Conservation (phyloP, 2,113 vertebrate species). For the Nansenia antarctica region DNA sequence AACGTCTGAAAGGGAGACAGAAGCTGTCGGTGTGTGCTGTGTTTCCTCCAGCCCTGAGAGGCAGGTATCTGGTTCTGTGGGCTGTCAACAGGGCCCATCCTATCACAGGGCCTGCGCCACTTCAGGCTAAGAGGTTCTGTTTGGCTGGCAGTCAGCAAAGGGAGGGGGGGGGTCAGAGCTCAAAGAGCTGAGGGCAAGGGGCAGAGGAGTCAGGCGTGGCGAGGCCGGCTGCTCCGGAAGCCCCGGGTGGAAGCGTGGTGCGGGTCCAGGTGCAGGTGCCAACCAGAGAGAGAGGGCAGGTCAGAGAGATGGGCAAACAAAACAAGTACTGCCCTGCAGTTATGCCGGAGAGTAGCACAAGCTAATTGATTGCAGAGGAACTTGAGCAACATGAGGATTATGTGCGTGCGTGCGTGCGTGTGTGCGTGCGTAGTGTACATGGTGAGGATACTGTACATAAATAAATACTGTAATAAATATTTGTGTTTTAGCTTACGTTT, state of each 20-base stretch:
- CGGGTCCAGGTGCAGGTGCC: conserved; percentile 34
- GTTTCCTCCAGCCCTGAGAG: not conserved
- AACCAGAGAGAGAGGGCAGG: conserved; percentile 22
- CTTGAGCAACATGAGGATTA: not conserved
- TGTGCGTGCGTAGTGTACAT: not conserved
- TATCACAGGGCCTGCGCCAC: not conserved
- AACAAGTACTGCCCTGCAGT: conserved; percentile 34
- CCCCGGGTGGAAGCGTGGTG: conserved; percentile 6
- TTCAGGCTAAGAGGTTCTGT: not conserved
- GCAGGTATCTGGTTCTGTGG: not conserved
- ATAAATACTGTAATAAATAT: too few species aligned
- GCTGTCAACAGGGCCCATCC: not conserved
- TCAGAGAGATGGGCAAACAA: conserved; percentile 18
- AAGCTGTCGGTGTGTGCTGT: not conserved
- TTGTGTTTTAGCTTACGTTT: too few species aligned
- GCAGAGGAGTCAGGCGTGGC: not conserved
- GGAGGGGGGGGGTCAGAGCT: too few species aligned
- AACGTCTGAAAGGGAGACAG: not conserved
- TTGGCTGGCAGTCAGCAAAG: not conserved
- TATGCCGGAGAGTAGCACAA: conserved; percentile 34
- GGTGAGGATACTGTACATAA: not conserved
- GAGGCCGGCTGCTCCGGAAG: not conserved
- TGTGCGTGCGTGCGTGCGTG: not conserved
- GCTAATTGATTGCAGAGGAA: conserved; percentile 46
- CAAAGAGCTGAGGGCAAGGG: too few species aligned